These are phyloP conservation scores for Phataginus tetradactyla DNA, from an alignment of 2,797 vertebrate species.

Conservation along the genomic window DNA sequence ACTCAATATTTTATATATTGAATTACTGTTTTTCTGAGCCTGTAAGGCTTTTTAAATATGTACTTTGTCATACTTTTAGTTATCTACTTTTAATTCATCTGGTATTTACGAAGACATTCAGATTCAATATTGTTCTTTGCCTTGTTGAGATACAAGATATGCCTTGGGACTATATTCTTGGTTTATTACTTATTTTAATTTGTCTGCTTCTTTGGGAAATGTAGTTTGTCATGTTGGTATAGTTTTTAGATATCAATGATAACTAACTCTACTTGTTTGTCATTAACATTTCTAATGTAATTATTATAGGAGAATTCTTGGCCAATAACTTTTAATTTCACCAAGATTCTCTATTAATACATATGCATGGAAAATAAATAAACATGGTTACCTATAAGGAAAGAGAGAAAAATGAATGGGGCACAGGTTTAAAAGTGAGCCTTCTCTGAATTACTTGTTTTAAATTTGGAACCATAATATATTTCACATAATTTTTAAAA, in stretches of 20 bases:
- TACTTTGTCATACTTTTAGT: background rate
- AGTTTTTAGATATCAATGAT: background rate
- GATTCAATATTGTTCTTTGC: background rate
- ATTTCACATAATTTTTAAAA: background rate
- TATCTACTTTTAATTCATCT: background rate
- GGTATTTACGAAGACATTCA: background rate
- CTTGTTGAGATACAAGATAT: background rate
- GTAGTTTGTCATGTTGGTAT: background rate
- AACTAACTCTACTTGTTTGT: background rate
- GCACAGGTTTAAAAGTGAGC: background rate
- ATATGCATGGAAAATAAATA: background rate
- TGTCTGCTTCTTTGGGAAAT: background rate
- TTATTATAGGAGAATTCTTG: background rate
- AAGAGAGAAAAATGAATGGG: background rate
- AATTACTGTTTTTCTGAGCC: background rate
- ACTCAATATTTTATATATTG: background rate
- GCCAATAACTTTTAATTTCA: background rate
- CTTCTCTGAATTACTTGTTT: background rate
- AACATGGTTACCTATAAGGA: background rate
- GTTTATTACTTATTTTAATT: background rate
- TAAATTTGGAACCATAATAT: background rate
- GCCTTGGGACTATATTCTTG: background rate
- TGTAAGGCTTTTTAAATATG: background rate
- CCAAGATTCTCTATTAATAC: background rate
- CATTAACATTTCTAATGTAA: background rate